Evolutionary conservation across 2,888 invertebrate genomes (phyloP), one percentile per base, ranked within the genome.

Genomic region (Ophioninae sp.): DNA sequence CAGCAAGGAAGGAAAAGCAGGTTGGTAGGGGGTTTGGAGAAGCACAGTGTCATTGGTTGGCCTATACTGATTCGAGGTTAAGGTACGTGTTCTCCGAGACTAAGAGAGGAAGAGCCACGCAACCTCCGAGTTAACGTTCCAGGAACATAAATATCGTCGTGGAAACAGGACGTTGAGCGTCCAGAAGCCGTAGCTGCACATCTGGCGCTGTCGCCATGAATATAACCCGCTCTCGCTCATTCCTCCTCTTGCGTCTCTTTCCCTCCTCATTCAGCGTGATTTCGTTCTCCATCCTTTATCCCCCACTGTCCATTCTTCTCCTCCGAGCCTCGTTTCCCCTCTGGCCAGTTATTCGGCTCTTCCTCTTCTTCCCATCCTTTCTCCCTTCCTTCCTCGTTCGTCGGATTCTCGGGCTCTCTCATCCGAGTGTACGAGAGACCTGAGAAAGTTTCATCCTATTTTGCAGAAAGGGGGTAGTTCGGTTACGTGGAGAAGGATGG

Each of bases 181-280:
- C 87, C 88, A 88, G 86, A 86, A 86, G 83, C 85, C 87, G 86
- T 86, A 86, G 87, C 87, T 82, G 90, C 89, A 90, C 91, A 91
- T 90, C 91, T 91, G 91, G 88, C 83, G 89, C 88, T 90, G 91
- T 91, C 90, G 89, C 89, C 89, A 90, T 91, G 91, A 90, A 91
- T 91, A 90, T 89, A 90, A 88, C 88, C 88, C 86, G 82, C 78
- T 81, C 83, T 77, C 85, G 51, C 41, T 63, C 67, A 83, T 79
- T 76, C 74, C 78, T 78, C 37, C 71, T 64, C 79, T 44, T 8
- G 69, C 23, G 30, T 37, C 74, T 69, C 58, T 63, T 63, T 51
- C 63, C 78, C 79, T 68, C 20, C 72, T 51, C 77, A 56, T 72
- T 68, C 83, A 69, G 22, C 37, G 58, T 73, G 65, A 73, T 79